Evolutionary conservation across 2,797 vertebrate species (phyloP).

Genomic region (Petrocephalus sullivani): DNA sequence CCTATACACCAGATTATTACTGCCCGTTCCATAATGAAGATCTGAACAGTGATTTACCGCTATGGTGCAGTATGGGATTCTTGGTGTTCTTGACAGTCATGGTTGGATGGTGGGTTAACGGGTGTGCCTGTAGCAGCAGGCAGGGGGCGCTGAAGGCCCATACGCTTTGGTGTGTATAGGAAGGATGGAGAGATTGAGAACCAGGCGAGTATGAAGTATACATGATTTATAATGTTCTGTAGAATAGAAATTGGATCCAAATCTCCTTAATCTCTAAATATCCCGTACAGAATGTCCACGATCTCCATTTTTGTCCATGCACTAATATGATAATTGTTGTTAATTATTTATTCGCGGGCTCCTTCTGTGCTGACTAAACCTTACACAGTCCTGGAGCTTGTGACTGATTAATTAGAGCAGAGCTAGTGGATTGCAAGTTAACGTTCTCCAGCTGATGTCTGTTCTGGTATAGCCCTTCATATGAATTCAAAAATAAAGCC

Average conservation of each 20-base stretch:
- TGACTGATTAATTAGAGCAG: not conserved
- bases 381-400: not conserved
- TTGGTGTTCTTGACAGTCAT: not conserved
- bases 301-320: not conserved
- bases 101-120: not conserved
- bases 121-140: not conserved
- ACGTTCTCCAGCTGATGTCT: not conserved
- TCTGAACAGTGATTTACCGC: not conserved
- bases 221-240: not conserved
- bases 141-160: not conserved
- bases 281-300: not conserved
- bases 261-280: not conserved
- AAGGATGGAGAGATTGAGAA: not conserved
- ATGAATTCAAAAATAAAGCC: not conserved
- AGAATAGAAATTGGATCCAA: not conserved
- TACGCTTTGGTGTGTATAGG: not conserved
- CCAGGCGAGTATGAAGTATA: not conserved
- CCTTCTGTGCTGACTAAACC: conserved; percentile 2
- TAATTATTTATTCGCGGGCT: not conserved
- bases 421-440: not conserved
- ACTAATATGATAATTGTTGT: not conserved
- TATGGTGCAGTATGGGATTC: not conserved
- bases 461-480: not conserved
- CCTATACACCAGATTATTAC: not conserved
- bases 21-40: not conserved